Evolutionary conservation across 2,113 vertebrate species (phyloP), one percentile per base, ranked within the genome.

Genomic region (Seriola aureovittata): DNA sequence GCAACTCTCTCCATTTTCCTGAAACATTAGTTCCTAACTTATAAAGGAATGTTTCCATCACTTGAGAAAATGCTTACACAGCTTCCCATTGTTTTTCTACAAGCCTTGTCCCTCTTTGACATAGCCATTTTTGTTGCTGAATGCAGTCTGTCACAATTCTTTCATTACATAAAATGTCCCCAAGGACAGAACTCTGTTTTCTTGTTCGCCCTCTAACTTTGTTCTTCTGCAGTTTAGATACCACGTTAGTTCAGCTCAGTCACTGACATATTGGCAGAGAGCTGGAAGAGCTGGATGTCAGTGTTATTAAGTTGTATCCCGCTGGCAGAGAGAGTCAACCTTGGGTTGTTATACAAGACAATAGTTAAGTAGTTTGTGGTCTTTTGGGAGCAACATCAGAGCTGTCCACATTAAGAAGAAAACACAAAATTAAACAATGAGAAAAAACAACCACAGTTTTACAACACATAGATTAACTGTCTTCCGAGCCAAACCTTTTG

Each of bases 291-390:
- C 67, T 85, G 25, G 17, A 64, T 74, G 38, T 64, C 46, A 48
- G 59, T 46, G 38, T 87, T 69, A 78, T 73, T 69, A 50, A 58
- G 42, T 84, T 36, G 59, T 40, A 48, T 58, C 14, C 29, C 14
- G 17, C 70, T 58, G 55, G 32, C 46, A 32, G 29, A 25, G 14
- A 17, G 13, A 67, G 52, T 60, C 54, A 60, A 42, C 17, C n/a
- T 11, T 50, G 38, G 17, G 36, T 23, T 80, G 23, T 42, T 63
- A 42, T 13, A 12, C 50, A 38, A 38, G 13, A 57, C 34, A 70
- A n/a, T 8, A 8, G 32, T 40, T 16, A n/a, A 11, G 29, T 59
- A 50, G 46, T 50, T 72, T 54, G 4, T 17, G 0, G 57, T n/a
- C 19, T 42, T 70, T 23, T n/a, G 9, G 23, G 12, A 13, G 7